Evolutionary conservation across 2,888 invertebrate genomes (phyloP).

Genomic region (Margaritifera margaritifera): DNA sequence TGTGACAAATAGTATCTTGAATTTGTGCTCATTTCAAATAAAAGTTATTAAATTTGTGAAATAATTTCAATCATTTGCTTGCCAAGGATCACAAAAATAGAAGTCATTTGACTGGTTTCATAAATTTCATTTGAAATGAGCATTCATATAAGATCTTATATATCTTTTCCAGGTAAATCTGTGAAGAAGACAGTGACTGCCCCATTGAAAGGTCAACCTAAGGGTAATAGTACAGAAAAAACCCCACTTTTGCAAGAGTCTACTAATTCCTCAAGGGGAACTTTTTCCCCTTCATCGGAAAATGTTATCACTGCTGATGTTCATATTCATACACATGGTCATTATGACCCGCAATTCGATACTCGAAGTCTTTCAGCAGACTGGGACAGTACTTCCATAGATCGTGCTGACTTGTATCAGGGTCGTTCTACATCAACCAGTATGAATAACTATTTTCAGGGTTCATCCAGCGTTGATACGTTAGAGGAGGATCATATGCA

Average conservation of each 20-base stretch:
- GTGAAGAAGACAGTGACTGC: conserved; percentile 51
- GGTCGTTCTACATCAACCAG: conserved; percentile 44
- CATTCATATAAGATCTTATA: background rate
- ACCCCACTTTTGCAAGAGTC: conserved; percentile 37
- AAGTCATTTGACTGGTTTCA: background rate
- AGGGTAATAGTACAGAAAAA: conserved; percentile 21
- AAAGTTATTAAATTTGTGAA: too few species aligned
- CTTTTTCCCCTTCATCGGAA: conserved; percentile 3
- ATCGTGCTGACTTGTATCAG: conserved; percentile 25
- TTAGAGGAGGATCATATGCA: too few species aligned
- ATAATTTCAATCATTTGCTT: too few species aligned
- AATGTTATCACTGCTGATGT: conserved; percentile 28
- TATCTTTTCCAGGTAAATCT: conserved; percentile 30
- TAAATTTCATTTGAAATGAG: background rate
- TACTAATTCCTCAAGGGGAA: conserved; percentile 5
- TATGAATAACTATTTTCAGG: conserved; percentile 58
- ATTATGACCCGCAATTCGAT: conserved; percentile 22
- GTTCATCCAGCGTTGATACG: conserved; percentile 42
- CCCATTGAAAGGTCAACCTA: conserved; percentile 20
- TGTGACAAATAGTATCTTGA: too few species aligned
- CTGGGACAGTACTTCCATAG: conserved; percentile 52
- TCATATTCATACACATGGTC: conserved; percentile 8
- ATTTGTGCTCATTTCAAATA: too few species aligned
- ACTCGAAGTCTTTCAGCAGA: conserved; percentile 35
- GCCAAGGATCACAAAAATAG: too few species aligned